Conservation (phyloP, 2,113 vertebrate species). For the Microcebus griseorufus region DNA sequence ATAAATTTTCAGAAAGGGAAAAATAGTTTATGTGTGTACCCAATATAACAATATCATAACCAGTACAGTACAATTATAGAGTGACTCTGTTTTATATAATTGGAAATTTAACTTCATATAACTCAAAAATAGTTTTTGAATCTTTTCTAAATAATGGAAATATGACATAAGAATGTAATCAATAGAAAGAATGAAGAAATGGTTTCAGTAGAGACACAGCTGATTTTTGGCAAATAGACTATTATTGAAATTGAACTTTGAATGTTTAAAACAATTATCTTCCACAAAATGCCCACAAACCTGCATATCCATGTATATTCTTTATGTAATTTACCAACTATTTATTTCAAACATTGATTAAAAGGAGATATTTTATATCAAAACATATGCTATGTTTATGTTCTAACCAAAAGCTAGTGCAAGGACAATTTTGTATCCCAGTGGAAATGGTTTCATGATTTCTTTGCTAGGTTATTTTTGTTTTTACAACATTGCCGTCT, state of each 20-base stretch:
- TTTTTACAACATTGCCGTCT: neutral
- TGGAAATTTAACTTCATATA: neutral
- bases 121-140: neutral
- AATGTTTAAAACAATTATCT: neutral
- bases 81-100: neutral
- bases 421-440: neutral
- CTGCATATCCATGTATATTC: neutral
- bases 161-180: too few species aligned
- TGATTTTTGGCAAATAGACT: neutral
- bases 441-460: neutral
- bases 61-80: neutral
- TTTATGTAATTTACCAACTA: neutral
- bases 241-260: neutral
- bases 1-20: neutral
- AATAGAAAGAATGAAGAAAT: neutral
- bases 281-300: neutral
- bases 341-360: neutral
- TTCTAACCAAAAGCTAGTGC: neutral
- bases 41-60: neutral
- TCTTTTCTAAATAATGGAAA: neutral
- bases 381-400: neutral
- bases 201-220: neutral
- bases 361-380: neutral
- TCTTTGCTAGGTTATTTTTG: neutral
- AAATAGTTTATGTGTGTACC: neutral